Base-by-base conservation (phyloP, 2,888 invertebrate species). In the Dermolepida albohirtum region DNA sequence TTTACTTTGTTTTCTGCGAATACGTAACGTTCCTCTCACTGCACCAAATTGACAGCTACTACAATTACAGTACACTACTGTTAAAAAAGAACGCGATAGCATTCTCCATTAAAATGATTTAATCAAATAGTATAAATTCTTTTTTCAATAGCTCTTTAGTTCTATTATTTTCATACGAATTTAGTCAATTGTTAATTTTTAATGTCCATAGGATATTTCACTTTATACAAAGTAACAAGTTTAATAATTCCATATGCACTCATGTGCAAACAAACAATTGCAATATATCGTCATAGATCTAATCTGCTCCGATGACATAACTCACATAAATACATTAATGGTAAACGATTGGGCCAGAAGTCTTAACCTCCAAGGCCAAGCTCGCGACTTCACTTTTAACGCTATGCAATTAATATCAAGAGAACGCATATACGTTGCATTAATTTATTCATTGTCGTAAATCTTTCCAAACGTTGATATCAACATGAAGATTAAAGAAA, bases 401-500 rank as follows among this genome's bases (percentile, higher is more conserved):
- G 44, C 47, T 16, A 10, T 34, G 10, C n/a, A 59, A 59, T 64
- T 64, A 64, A 64, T 52, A n/a, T 27, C 14, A 34, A 52, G 43
- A 29, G 29, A 51, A 64, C 40, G 43, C 27, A 50, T 40, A 44
- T 22, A 47, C 59, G 34, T 59, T 44, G 44, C 29, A 29, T 47
- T 59, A 59, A 59, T 59, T 59, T 59, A 59, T 59, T 59, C 59
- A 47, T 29, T 47, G 16, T 59, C 59, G 16, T 59, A 59, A 59
- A 59, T 59, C 59, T 47, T 47, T 59, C 44, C 34, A 59, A 59
- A 47, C 54, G 55, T 43, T 47, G 49, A 49, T 43, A 59, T 66
- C 57, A 66, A 66, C 50, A 66, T 66, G 59, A 59, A n/a, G 66
- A 66, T 49, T 50, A 49, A 34, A 59, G 39, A 59, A 63, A 49